These are phyloP conservation scores for Tetragnatha montana DNA, from an alignment of 2,888 invertebrate species.

Conservation along the genomic window DNA sequence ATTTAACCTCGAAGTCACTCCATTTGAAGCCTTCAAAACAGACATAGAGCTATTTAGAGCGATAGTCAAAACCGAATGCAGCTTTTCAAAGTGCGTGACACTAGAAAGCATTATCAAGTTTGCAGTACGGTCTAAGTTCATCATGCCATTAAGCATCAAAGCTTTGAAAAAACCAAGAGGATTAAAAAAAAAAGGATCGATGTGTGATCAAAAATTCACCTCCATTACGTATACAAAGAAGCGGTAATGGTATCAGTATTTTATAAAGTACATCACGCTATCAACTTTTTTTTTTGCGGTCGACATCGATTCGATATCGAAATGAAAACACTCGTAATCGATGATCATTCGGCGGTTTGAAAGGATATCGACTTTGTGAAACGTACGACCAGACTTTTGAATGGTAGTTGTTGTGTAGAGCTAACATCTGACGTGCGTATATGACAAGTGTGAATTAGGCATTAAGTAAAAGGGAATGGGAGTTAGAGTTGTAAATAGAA, in stretches of 20 bases:
- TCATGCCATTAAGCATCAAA: constrained; percentile 29
- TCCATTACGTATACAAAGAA: constrained; percentile 31
- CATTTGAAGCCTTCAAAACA: too few relatives aligned
- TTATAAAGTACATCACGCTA: constrained; percentile 43
- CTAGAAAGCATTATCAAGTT: not conserved
- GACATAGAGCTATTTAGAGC: too few relatives aligned
- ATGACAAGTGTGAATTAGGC: too few relatives aligned
- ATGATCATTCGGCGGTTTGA: not conserved
- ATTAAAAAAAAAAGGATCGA: constrained; percentile 42
- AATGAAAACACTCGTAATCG: not conserved
- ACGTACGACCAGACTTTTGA: too few relatives aligned
- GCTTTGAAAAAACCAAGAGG: not conserved
- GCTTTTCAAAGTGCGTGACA: constrained; percentile 30
- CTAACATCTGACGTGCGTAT: too few relatives aligned
- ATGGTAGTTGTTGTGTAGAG: too few relatives aligned
- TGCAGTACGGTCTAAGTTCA: not conserved
- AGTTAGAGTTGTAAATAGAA: too few relatives aligned
- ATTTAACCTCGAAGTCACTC: too few relatives aligned
- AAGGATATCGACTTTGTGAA: not conserved
- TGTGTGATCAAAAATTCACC: constrained; percentile 49
- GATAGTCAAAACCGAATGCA: too few relatives aligned
- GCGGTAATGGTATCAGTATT: constrained; percentile 22
- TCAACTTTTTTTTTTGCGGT: not conserved
- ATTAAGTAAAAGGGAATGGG: too few relatives aligned
- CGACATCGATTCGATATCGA: not conserved